Base-by-base conservation (phyloP, 2,113 vertebrate species). In the Chlamydotis undulata region DNA sequence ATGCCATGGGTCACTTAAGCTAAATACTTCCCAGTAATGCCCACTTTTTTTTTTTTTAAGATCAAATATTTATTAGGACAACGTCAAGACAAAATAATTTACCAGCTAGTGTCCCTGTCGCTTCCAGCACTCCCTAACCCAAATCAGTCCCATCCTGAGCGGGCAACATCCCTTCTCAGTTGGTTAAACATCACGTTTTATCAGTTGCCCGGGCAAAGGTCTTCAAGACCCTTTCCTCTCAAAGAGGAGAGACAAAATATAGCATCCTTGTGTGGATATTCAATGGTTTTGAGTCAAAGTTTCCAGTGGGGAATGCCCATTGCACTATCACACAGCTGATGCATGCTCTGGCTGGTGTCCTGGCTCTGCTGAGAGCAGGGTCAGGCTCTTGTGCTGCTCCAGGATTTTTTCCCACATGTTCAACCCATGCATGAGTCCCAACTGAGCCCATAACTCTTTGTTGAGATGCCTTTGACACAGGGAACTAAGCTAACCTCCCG, bases 291-390 rank as follows among this genome's bases (percentile, higher is more conserved):
- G 63, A 85, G 33, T 52, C 63, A 52, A 56, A 76, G 26, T 77
- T 90, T 74, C 63, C 63, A 63, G 19, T 1, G 1, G 61, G 63
- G 63, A 74, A 86, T 15, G 49, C 33, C 53, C 13, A 19, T 16
- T 0, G 1, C 0, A 0, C 39, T 23, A 5, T 76, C 23, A 19
- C 49, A 14, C 1, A 2, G 70, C 33, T 5, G 2, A 2, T 26
- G 29, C 2, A 0, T 19, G 57, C 17, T 61, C 31, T 1, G 12
- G 49, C 50, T 35, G 8, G 7, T 11, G 31, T 28, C 37, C 24
- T 19, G 14, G 19, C 68, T 74, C 68, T 83, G 33, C 55, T 0
- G 1, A 83, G 67, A 92, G 52, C 67, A 49, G 59, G 88, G 55
- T 61, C 45, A 57, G 63, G 22, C 52, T 59, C 64, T 55, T 23